Base-by-base conservation (phyloP, 2,888 invertebrate species). In the Schizotus pectinicornis region DNA sequence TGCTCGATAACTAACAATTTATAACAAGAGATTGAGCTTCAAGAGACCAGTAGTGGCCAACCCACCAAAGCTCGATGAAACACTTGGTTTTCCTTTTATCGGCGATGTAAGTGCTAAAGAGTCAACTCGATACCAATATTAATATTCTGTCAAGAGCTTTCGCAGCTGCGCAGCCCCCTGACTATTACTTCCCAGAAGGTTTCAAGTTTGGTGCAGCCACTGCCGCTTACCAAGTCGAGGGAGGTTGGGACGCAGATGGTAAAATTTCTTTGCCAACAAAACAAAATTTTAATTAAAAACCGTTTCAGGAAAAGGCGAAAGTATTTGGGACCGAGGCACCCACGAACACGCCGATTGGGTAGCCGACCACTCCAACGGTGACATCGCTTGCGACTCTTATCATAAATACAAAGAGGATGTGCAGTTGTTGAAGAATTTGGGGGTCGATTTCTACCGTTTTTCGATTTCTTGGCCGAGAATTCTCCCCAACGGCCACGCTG, bases 381-480 rank as follows among this genome's bases (percentile, higher is more conserved):
- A 89, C 67, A 76, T 86, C 0, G 85, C 88, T 0, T 85, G 85
- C 47, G 86, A 89, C 72, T 86, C 88, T 13, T 89, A 88, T 75
- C 84, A 88, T 74, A 81, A 78, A 59, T 85, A 83, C 72, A 79
- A 81, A 63, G 82, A 84, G 14, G 90, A 90, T 66, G 83, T 88
- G 0, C 68, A 77, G 38, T 72, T 87, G 41, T 68, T 89, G 56
- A 81, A 79, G 45, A 70, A 81, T 13, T 75, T 88, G 0, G 85
- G 85, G 0, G 83, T 84, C 1, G 65, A 78, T 48, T 82, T 81
- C 71, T 87, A 87, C 72, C 78, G 87, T 12, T 84, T 87, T 69
- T 87, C 87, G 0, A 74, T 87, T 11, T 84, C 88, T 54, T 90
- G 90, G 90, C 75, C 88, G 0, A 80, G 90, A 67, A 81, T 91